Conservation (phyloP, 2,797 vertebrate genomes). For the Lateolabrax maculatus region DNA sequence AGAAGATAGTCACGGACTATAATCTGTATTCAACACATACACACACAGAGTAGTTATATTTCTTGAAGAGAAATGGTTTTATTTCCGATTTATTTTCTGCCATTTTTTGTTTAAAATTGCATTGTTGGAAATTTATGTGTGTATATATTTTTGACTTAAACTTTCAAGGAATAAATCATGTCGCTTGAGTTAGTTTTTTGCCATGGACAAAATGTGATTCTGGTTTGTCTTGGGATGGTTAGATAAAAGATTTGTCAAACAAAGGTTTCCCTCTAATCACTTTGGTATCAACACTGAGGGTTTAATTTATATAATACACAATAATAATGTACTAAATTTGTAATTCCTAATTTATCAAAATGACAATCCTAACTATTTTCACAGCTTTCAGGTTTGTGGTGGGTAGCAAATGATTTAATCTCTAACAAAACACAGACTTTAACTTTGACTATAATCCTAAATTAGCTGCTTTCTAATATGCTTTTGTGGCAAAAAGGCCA, state of each 20-base stretch:
- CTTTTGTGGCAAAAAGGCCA: slow-evolving; percentile 67
- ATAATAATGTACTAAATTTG: slow-evolving; percentile 61
- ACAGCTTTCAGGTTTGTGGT: slow-evolving; percentile 43
- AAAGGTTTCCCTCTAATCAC: slow-evolving; percentile 36
- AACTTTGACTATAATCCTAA: slow-evolving; percentile 37
- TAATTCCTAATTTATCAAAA: slow-evolving; percentile 61
- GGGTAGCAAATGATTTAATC: slow-evolving; percentile 24
- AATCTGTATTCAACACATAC: slow-evolving; percentile 78
- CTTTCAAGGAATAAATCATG: slow-evolving; percentile 83
- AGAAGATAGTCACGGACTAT: slow-evolving; percentile 62
- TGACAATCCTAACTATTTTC: slow-evolving; percentile 85
- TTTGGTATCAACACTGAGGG: slow-evolving; percentile 22
- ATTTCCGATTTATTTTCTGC: slow-evolving; percentile 73
- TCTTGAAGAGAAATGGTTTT: slow-evolving; percentile 75
- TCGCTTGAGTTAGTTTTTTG: slow-evolving; percentile 77
- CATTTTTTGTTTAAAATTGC: slow-evolving; percentile 70
- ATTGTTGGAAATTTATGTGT: slow-evolving; percentile 77
- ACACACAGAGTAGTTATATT: slow-evolving; percentile 69
- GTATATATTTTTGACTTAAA: slow-evolving; percentile 79
- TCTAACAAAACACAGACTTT: slow-evolving; percentile 24
- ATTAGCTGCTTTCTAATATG: slow-evolving; percentile 56
- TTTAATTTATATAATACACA: slow-evolving; percentile 45
- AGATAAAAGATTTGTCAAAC: slow-evolving; percentile 35
- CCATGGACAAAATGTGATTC: slow-evolving; percentile 64
- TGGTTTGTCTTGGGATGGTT: slow-evolving; percentile 65